These are phyloP conservation scores for Autographa pulchrina DNA, from an alignment of 2,888 invertebrate species.

Conservation along the genomic window DNA sequence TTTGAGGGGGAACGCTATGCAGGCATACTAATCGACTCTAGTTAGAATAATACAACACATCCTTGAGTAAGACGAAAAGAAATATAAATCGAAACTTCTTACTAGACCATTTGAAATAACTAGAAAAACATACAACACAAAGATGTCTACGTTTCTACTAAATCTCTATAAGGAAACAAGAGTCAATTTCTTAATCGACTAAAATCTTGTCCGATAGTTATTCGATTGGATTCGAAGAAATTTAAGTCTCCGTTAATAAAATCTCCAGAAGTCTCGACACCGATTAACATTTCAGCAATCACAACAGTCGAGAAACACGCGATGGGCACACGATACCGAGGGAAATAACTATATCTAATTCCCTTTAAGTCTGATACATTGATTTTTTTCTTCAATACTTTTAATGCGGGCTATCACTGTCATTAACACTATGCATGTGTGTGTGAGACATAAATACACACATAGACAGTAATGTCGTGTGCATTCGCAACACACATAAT, in stretches of 20 bases:
- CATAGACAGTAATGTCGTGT: slow-evolving; percentile 64
- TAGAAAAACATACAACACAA: neutral
- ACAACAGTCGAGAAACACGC: slow-evolving; percentile 79
- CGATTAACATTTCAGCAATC: slow-evolving; percentile 86
- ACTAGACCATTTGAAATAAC: neutral
- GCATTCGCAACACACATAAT: slow-evolving; percentile 89
- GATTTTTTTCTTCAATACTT: slow-evolving; percentile 82
- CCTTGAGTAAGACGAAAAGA: neutral
- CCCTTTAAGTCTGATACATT: slow-evolving; percentile 73
- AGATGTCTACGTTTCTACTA: neutral
- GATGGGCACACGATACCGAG: slow-evolving; percentile 78
- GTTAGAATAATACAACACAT: neutral
- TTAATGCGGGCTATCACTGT: slow-evolving; percentile 81
- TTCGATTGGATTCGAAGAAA: slow-evolving; percentile 68
- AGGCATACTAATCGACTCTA: slow-evolving; percentile 1
- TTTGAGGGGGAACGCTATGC: neutral
- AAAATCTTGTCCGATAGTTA: slow-evolving; percentile 54
- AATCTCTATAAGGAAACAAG: slow-evolving; percentile 1
- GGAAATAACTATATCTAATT: slow-evolving; percentile 80
- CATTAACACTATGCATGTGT: slow-evolving; percentile 64
- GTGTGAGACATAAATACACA: slow-evolving; percentile 43
- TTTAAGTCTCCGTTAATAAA: slow-evolving; percentile 77
- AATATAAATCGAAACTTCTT: neutral
- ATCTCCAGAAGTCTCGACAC: slow-evolving; percentile 76
- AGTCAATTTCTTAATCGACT: slow-evolving; percentile 49